These are phyloP conservation scores for Crotalus tigris DNA, from an alignment of 2,113 vertebrate genomes.

Conservation along the genomic window DNA sequence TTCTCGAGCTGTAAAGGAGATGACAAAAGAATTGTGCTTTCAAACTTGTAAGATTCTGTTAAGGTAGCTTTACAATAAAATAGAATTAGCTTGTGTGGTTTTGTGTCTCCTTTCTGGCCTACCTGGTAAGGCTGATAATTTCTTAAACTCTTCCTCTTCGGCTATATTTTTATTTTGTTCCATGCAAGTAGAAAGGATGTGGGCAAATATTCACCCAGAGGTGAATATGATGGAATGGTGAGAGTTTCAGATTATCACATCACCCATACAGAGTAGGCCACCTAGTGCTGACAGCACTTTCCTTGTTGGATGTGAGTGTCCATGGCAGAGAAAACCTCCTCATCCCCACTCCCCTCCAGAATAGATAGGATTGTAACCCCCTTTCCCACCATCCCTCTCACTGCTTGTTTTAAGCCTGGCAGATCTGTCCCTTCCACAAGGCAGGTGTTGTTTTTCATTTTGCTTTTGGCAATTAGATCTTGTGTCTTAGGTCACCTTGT, in stretches of 20 bases:
- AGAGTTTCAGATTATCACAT: neutral
- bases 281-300: neutral
- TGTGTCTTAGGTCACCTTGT: slow-evolving; percentile 37
- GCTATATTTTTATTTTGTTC: neutral
- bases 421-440: neutral
- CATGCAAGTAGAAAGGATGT: neutral
- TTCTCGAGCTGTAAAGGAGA: neutral
- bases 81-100: neutral
- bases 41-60: neutral
- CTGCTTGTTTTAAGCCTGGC: neutral
- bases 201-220: neutral
- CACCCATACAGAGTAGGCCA: neutral
- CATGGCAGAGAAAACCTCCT: neutral
- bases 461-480: neutral
- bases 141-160: neutral
- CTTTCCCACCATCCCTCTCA: neutral
- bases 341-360: neutral
- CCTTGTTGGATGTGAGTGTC: neutral
- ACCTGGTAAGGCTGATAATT: neutral
- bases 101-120: neutral
- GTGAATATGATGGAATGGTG: neutral
- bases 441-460: neutral
- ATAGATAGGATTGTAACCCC: neutral
- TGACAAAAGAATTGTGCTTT: neutral
- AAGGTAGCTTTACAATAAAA: neutral